phyloP scores from a whole-genome alignment of 2,113 vertebrate species.

The Anser brachyrhynchus region DNA sequence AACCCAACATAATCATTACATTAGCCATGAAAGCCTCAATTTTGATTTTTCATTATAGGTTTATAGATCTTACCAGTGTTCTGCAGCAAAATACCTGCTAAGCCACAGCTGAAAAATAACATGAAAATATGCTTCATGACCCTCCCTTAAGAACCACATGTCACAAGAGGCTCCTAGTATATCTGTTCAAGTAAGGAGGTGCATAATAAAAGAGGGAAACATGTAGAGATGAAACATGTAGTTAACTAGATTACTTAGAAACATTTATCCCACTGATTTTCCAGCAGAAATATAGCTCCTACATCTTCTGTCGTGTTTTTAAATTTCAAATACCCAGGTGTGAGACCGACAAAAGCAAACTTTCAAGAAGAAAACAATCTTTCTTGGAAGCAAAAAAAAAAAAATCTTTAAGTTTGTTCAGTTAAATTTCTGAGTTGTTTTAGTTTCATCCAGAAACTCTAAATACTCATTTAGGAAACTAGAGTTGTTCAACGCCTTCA shows the following conservation, averaged over 20 bases:
- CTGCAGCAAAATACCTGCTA: background rate
- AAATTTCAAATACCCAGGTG: background rate
- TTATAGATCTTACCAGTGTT: background rate
- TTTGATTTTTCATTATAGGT: background rate
- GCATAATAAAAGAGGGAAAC: background rate
- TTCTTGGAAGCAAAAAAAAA: background rate
- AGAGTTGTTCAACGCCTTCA: background rate
- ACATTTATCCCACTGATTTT: background rate
- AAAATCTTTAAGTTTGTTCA: background rate
- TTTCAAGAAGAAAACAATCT: background rate
- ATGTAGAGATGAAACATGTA: background rate
- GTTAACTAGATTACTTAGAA: background rate
- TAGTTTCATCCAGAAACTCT: background rate
- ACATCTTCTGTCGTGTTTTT: fast-evolving
- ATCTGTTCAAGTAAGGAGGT: background rate
- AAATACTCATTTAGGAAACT: background rate
- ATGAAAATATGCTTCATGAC: background rate
- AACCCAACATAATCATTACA: background rate
- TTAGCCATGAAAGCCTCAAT: background rate
- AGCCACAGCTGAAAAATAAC: background rate
- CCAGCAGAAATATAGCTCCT: background rate
- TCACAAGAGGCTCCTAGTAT: background rate
- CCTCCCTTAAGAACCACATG: background rate
- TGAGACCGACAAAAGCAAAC: background rate
- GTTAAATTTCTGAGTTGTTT: background rate